phyloP scores from a whole-genome alignment of 2,888 invertebrate species.

The Drosophila subsilvestris region DNA sequence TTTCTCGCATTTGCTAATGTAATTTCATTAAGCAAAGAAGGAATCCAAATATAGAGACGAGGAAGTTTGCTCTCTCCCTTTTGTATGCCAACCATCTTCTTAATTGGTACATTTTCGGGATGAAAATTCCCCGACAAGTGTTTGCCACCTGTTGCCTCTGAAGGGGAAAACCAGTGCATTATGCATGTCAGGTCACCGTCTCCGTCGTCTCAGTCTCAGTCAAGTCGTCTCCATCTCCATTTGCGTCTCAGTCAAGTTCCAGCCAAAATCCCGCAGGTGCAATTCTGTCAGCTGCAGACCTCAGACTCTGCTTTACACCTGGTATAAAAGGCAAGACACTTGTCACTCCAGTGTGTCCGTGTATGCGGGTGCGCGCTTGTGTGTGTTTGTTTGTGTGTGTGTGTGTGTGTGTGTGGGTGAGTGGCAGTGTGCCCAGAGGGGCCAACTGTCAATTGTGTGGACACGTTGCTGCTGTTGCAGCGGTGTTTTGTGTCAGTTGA shows the following conservation, averaged over 20 bases:
- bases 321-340: constrained; percentile 48
- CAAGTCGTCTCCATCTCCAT: constrained; percentile 7
- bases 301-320: constrained; percentile 33
- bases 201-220: background rate
- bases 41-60: constrained; percentile 14
- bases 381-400: background rate
- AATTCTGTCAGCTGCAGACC: constrained; percentile 28
- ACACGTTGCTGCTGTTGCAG: constrained; percentile 40
- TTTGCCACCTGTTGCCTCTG: constrained; percentile 25
- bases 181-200: constrained; percentile 12
- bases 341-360: constrained; percentile 26
- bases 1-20: constrained; percentile 51
- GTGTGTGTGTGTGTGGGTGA: background rate
- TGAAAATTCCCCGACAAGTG: background rate
- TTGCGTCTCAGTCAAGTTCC: constrained; percentile 7
- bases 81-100: constrained; percentile 5
- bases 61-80: constrained; percentile 6
- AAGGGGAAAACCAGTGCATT: constrained; percentile 9
- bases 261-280: constrained; percentile 36
- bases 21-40: constrained; percentile 64
- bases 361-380: constrained; percentile 3
- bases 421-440: constrained; percentile 24
- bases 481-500: constrained; percentile 54
- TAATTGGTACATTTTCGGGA: constrained; percentile 15
- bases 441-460: constrained; percentile 62